Percentiles rank a stretch among this genome's conserved stretches.
Evolutionary conservation across 2,888 invertebrate genomes (phyloP).

Genomic region (Parnassius apollo): DNA sequence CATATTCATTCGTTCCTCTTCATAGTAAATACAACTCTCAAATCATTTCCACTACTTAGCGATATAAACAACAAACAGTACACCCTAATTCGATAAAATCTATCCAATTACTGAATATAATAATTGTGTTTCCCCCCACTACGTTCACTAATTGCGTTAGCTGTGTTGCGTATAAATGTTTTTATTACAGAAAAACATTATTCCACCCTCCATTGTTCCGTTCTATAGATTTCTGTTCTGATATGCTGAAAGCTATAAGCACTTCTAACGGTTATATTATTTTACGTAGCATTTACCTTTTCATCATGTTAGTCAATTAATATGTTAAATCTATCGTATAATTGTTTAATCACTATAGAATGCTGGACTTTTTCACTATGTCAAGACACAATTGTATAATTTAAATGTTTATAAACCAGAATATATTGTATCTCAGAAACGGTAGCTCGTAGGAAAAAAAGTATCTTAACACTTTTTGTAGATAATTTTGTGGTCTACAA

Average conservation of each 20-base stretch:
- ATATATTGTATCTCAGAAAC: too few relatives aligned
- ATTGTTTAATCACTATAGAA: too few relatives aligned
- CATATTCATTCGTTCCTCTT: too few relatives aligned
- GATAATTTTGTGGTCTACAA: too few relatives aligned
- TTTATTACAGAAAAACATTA: conserved; percentile 44
- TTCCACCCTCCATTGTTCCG: conserved; percentile 36
- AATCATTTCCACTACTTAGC: conserved; percentile 16
- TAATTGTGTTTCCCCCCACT: conserved; percentile 46
- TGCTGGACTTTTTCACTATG: too few relatives aligned
- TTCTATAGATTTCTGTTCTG: conserved; percentile 28
- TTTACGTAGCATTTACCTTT: too few relatives aligned
- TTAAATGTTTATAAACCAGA: too few relatives aligned
- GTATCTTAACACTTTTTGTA: too few relatives aligned
- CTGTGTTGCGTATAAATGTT: conserved; percentile 39
- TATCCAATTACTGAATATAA: conserved; percentile 58
- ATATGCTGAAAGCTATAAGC: conserved; percentile 21
- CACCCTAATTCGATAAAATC: conserved; percentile 49
- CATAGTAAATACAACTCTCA: conserved; percentile 14
- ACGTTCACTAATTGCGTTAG: conserved; percentile 45
- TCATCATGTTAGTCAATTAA: too few relatives aligned
- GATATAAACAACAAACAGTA: conserved; percentile 33
- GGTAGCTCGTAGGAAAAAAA: too few relatives aligned
- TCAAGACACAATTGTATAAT: too few relatives aligned
- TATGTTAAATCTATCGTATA: too few relatives aligned
- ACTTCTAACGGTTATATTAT: not conserved